phyloP scores from a whole-genome alignment of 2,888 invertebrate genomes.

The Thelaira solivaga region DNA sequence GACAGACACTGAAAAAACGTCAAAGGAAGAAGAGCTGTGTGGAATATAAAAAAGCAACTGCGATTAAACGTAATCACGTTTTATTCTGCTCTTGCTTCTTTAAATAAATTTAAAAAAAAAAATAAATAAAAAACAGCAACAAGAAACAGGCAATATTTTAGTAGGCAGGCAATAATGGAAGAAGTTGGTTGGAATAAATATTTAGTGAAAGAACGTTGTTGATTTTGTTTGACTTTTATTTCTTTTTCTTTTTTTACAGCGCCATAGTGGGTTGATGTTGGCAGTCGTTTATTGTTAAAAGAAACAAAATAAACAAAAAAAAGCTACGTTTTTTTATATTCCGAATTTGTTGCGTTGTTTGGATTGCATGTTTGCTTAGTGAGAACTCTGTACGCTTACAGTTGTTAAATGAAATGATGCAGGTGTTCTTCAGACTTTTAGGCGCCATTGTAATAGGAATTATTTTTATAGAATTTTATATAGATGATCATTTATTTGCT shows the following conservation, averaged over 20 bases:
- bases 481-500: conserved; percentile 50
- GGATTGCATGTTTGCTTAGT: conserved; percentile 38
- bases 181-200: too few relatives aligned
- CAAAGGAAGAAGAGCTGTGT: conserved; percentile 32
- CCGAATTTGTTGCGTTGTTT: conserved; percentile 17
- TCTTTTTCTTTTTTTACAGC: conserved; percentile 24
- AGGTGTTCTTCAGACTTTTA: conserved; percentile 71
- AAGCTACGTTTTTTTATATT: not conserved
- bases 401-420: conserved; percentile 64
- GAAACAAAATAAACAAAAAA: not conserved
- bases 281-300: conserved; percentile 30
- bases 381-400: conserved; percentile 49
- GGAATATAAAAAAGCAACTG: conserved; percentile 30
- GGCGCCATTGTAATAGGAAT: conserved; percentile 67
- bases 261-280: conserved; percentile 59
- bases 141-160: conserved; percentile 10
- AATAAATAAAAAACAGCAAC: not conserved
- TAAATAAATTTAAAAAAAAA: conserved; percentile 19
- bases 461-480: conserved; percentile 51
- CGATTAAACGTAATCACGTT: conserved; percentile 51
- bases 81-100: conserved; percentile 25
- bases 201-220: conserved; percentile 19
- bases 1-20: conserved; percentile 32
- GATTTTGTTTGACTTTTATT: conserved; percentile 26
- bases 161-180: conserved; percentile 23